Evolutionary conservation across 2,113 vertebrate species (phyloP).

Genomic region (Pterophyllum scalare): DNA sequence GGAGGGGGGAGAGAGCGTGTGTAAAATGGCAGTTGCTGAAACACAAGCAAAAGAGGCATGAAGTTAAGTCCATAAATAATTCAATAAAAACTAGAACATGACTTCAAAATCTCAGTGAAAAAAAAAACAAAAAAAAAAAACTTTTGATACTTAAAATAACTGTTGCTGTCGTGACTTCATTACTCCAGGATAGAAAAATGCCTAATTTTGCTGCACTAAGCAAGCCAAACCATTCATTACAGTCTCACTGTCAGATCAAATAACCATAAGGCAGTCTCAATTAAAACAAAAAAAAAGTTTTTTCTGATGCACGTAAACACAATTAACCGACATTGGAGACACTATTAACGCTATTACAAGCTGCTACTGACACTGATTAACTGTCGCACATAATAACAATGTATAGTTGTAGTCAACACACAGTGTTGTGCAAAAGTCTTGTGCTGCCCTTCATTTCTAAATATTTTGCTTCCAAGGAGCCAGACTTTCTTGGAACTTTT

Average conservation of each 20-base stretch:
- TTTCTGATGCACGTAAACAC: constrained; percentile 10
- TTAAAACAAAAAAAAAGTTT: constrained; percentile 8
- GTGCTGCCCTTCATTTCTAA: background rate
- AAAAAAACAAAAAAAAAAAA: background rate
- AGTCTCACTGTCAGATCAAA: constrained; percentile 15
- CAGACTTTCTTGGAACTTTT: accelerated
- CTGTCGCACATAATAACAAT: background rate
- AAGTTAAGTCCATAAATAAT: constrained; percentile 34
- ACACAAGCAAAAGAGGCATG: constrained; percentile 13
- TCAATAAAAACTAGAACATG: background rate
- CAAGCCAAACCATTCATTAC: constrained; percentile 24
- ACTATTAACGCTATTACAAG: background rate
- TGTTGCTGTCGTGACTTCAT: constrained; percentile 2
- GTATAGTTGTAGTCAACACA: background rate
- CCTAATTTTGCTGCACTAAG: background rate
- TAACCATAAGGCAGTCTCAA: constrained; percentile 8
- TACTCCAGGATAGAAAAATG: background rate
- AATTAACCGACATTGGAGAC: background rate
- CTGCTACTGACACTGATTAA: background rate
- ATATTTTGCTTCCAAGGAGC: background rate
- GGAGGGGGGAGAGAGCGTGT: background rate
- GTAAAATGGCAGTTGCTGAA: constrained; percentile 14
- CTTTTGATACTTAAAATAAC: constrained; percentile 35
- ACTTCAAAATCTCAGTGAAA: constrained; percentile 4
- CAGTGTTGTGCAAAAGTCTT: background rate